Evolutionary conservation across 2,797 vertebrate genomes (phyloP), one percentile per base, ranked within the genome.

Genomic region (Coregonus sp.): DNA sequence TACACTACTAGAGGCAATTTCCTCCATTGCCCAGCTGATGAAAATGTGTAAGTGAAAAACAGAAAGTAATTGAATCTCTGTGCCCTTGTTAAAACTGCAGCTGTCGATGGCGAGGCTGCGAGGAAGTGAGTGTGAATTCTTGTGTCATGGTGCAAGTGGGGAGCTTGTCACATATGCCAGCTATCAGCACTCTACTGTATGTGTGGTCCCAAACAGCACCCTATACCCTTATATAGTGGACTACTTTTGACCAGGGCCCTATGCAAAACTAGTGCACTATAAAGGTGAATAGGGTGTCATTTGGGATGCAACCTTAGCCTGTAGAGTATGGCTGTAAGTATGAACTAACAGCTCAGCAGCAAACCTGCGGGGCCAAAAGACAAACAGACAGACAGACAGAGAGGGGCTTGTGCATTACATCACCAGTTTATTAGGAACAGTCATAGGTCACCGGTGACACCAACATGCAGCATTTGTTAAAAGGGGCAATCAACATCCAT

Each of bases 1-100:
- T 75, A 83, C 79, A 84, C 90, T 5, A 75, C 73, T 79, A 87
- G 78, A 87, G 85, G 87, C 87, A 91, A 90, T 90, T 92, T 92
- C 84, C 80, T 90, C 87, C 87, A 89, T 81, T 82, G 89, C 84
- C 86, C 89, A 84, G 86, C 67, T 73, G 75, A 87, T 76, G 88
- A 87, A 87, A 84, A 72, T 75, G 84, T 80, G 81, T 91, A 83
- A 81, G 33, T 75, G 86, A 81, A 90, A 52, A 63, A 85, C 86
- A 66, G 71, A 75, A 80, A 90, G 92, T 91, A 93, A 94, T 93
- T 93, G 93, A 94, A 93, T 93, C 91, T 95, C 91, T 14, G 86
- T 75, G 82, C 88, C 91, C 84, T 91, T 92, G 91, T 92, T 94
- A 94, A 93, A 93, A 91, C 89, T 29, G 89, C 86, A 93, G 93